Evolutionary conservation across 2,797 vertebrate species (phyloP), one percentile per base, ranked within the genome.

Genomic region (Garrulus glandarius): DNA sequence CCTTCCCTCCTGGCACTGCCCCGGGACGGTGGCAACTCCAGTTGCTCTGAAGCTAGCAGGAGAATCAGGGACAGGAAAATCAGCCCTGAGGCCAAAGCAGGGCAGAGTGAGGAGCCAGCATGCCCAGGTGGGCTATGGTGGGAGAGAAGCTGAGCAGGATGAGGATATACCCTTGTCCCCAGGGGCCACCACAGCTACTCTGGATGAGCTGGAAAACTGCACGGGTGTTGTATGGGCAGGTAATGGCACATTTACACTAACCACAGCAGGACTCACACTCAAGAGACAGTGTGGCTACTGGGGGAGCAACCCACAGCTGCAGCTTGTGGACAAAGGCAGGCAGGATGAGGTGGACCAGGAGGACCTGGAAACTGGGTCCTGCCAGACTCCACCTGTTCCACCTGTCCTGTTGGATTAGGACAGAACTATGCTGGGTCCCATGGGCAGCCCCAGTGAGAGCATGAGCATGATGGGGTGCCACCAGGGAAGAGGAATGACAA

Each of bases 391-490:
- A n/a, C 32, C 30, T 46, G 20, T 29, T 19, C 8, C 6, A 13
- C 16, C 32, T 55, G 5, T 86, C 76, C 44, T 70, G n/a, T 50
- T 69, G 64, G 87, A 94, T 61, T 9, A 74, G 39, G 53, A 81
- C 3, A 23, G 69, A 88, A 56, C 34, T 37, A 56, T 47, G 60
- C 13, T 1, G 52, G 22, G 17, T 79, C 41, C 49, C 41, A 41
- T 2, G 26, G 46, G 5, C 84, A 61, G 32, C 37, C 41, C 49
- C 5, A 32, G 12, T n/a, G 30, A 53, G 27, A 63, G 47, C 1
- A 0, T 2, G 8, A 84, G 21, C 81, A 43, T 0, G 0, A 43
- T 5, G 9, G 11, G 12, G 1, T 26, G 18, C 67, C 72, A n/a
- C 30, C 1, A 4, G 10, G 16, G 5, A 41, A 39, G 41, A 1